Conservation (phyloP, 2,113 vertebrate species). For the Hyperopisus bebe region DNA sequence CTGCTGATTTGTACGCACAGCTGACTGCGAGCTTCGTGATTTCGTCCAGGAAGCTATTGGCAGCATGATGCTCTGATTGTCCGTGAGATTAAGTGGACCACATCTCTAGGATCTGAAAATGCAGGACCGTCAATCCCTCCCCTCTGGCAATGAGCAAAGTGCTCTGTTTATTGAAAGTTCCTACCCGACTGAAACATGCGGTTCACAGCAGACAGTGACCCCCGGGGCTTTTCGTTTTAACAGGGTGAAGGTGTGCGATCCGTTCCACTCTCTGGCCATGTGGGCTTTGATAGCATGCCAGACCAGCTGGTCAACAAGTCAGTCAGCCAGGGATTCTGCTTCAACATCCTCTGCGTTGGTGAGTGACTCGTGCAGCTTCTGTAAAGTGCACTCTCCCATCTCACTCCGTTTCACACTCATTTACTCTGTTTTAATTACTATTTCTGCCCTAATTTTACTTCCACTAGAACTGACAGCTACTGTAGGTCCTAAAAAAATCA, state of each 20-base stretch:
- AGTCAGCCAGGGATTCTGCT: constrained; percentile 94
- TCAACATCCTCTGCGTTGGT: constrained; percentile 99
- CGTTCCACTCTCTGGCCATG: constrained; percentile 87
- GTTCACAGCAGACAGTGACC: neutral
- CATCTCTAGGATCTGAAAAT: neutral
- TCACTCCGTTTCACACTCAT: neutral
- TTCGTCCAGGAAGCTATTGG: neutral
- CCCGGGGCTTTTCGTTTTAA: neutral
- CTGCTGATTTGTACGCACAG: neutral
- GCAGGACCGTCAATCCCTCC: neutral
- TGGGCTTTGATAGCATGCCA: constrained; percentile 98
- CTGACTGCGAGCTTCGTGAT: neutral
- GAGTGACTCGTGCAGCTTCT: constrained; percentile 55
- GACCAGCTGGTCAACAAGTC: constrained; percentile 99
- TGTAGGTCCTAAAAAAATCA: neutral
- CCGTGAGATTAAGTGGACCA: neutral
- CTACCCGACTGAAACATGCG: neutral
- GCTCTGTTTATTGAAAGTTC: neutral
- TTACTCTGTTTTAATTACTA: neutral
- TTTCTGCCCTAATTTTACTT: neutral
- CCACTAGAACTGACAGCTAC: neutral
- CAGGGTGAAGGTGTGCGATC: constrained; percentile 89
- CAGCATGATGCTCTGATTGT: neutral
- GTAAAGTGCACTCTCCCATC: neutral
- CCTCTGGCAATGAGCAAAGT: neutral